phyloP scores from a whole-genome alignment of 2,888 invertebrate genomes.

The Heterodera filipjevi region DNA sequence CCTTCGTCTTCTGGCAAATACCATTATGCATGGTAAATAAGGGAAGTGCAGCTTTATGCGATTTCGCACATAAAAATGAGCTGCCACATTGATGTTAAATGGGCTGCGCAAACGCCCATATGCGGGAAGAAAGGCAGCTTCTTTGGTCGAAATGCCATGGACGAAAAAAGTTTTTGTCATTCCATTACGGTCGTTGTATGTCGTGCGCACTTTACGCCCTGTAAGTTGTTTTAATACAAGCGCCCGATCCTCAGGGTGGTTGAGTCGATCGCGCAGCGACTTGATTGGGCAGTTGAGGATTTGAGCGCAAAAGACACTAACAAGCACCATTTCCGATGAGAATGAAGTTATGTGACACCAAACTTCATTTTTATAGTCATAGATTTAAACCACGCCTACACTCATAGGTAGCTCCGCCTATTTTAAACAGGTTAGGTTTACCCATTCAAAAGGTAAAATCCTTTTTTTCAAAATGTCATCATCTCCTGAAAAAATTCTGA shows the following conservation, averaged over 20 bases:
- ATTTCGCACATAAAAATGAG: too few species aligned
- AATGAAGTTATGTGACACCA: too few species aligned
- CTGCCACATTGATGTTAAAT: too few species aligned
- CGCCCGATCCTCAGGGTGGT: neutral
- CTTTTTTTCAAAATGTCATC: neutral
- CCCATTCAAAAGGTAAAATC: neutral
- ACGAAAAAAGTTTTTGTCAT: neutral
- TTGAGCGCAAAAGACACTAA: neutral
- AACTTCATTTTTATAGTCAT: too few species aligned
- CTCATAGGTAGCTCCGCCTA: too few species aligned
- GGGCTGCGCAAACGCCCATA: neutral
- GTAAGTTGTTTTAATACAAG: neutral
- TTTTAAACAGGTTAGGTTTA: neutral
- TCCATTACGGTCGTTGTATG: slow-evolving; percentile 5
- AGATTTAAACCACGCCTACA: too few species aligned
- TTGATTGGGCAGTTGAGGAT: neutral
- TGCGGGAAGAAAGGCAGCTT: neutral
- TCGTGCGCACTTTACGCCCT: neutral
- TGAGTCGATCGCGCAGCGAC: neutral
- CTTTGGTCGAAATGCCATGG: neutral
- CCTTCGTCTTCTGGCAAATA: too few species aligned
- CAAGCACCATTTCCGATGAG: neutral
- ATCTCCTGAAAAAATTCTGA: neutral
- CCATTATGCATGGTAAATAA: too few species aligned
- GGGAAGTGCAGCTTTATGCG: too few species aligned